Conservation (phyloP, 2,888 invertebrate genomes). For the Neoitamus cyanurus region DNA sequence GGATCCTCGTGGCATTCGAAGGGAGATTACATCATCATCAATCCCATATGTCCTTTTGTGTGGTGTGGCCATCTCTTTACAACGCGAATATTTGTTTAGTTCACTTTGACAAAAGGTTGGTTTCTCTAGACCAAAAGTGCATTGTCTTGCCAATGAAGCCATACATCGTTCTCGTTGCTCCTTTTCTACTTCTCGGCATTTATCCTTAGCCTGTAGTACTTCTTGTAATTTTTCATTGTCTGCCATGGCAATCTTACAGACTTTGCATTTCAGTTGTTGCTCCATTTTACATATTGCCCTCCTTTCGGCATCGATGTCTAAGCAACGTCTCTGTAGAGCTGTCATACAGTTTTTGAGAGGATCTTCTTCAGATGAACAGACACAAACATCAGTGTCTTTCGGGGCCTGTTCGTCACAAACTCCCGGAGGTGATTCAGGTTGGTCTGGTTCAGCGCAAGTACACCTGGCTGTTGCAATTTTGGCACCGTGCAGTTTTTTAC, state of each 20-base stretch:
- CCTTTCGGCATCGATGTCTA: not conserved
- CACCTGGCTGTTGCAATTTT: not conserved
- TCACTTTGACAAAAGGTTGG: not conserved
- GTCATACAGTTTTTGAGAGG: not conserved
- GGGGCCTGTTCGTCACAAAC: too few species aligned
- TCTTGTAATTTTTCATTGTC: not conserved
- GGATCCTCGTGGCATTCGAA: too few species aligned
- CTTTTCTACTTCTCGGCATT: not conserved
- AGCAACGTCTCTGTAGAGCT: not conserved
- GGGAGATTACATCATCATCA: too few species aligned
- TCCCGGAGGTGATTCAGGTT: too few species aligned
- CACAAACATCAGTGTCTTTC: not conserved
- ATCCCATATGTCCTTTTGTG: not conserved
- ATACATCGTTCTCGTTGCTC: not conserved
- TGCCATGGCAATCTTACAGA: not conserved
- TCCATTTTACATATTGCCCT: not conserved
- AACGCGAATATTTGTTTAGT: not conserved
- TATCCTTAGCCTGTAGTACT: too few species aligned
- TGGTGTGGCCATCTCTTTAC: not conserved
- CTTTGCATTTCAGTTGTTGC: not conserved
- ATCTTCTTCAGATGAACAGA: not conserved
- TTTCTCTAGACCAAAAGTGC: not conserved
- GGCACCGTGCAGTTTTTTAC: not conserved
- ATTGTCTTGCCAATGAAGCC: not conserved
- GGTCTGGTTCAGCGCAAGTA: not conserved